These are phyloP conservation scores for Pelusios castaneus DNA, from an alignment of 2,113 vertebrate species.

Conservation along the genomic window DNA sequence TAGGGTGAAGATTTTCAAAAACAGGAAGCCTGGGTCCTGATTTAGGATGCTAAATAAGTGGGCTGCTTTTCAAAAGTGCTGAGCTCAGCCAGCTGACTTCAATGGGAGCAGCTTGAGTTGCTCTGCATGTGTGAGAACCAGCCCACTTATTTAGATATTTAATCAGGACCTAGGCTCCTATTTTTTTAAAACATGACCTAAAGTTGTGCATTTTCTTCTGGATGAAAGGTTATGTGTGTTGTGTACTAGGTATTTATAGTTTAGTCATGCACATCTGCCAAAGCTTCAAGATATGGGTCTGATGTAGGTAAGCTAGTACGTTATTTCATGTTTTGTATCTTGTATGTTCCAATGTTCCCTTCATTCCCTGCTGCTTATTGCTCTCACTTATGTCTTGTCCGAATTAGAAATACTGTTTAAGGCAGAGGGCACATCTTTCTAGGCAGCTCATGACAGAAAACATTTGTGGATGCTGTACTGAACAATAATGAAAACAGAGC, in stretches of 20 bases:
- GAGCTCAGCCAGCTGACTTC: background rate
- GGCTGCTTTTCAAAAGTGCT: background rate
- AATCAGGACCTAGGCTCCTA: background rate
- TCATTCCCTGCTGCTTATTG: background rate
- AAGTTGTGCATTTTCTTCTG: background rate
- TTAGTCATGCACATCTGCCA: background rate
- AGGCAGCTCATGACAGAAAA: background rate
- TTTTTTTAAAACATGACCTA: background rate
- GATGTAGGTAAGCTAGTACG: background rate
- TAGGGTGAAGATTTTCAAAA: background rate
- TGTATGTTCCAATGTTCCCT: background rate
- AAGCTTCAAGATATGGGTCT: background rate
- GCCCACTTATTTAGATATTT: background rate
- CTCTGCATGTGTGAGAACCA: background rate
- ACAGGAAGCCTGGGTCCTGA: background rate
- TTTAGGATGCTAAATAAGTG: background rate
- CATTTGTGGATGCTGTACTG: background rate
- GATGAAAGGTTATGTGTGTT: background rate
- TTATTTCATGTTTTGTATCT: background rate
- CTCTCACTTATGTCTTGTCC: background rate
- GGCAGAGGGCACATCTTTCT: background rate
- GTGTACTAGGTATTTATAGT: fast-evolving
- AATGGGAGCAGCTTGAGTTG: background rate
- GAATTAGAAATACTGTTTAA: background rate
- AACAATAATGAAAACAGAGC: background rate